Base-by-base conservation (phyloP, 2,113 vertebrate species). In the Recurvirostra avosetta region DNA sequence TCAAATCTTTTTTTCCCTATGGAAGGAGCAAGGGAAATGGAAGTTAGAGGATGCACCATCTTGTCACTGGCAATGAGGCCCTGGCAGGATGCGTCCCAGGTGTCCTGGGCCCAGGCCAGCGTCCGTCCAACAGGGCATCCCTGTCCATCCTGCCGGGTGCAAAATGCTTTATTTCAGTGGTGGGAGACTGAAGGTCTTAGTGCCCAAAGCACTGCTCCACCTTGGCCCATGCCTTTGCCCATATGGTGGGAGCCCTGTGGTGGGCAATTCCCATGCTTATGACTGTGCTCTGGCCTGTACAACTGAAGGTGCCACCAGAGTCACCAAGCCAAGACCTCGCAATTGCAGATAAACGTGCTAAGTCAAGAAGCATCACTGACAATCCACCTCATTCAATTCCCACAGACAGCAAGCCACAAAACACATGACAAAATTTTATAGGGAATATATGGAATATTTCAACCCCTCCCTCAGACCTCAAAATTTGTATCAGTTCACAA, bases 401-500 rank as follows among this genome's bases (percentile, higher is more conserved):
- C 5, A 4, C 27, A 58, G 9, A 17, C 13, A 78, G 21, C 13
- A 81, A 81, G 21, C 18, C 25, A 65, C 29, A 56, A 49, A 56
- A 49, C 19, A 55, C 4, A 4, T 3, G 2, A 20, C 15, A 23
- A 18, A 21, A 47, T 66, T 53, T 74, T 34, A 15, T 6, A 49
- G 8, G 4, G 15, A 68, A 14, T 47, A 34, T 27, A 58, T 12
- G 4, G 11, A 78, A 41, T 50, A 38, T 29, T 88, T 71, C 45
- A 71, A 13, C 3, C 4, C 7, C 5, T 61, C 1, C 2, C 7
- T 8, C 3, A 45, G 19, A 19, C 5, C 3, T 75, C 2, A 3
- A 67, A 45, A 52, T 63, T 8, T 63, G 2, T 40, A 38, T 55
- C 13, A 32, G 8, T 59, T 71, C 17, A 43, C 15, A 75, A 71